Percentiles rank a stretch among this genome's conserved stretches.
These are phyloP conservation scores for Himantopus leucocephalus DNA, from an alignment of 2,113 vertebrate species.

Conservation along the genomic window DNA sequence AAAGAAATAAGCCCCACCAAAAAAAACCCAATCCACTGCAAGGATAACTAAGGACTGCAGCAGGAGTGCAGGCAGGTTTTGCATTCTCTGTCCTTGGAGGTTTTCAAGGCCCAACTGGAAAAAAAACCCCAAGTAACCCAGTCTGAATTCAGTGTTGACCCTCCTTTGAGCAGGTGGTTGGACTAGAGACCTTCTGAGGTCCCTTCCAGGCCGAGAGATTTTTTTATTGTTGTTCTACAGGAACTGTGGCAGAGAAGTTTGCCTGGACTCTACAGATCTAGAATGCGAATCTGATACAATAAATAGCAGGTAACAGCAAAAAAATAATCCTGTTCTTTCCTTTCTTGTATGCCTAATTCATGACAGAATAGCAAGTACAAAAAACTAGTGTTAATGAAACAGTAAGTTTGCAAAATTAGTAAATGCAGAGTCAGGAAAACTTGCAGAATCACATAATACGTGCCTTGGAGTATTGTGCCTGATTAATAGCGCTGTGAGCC, in stretches of 20 bases:
- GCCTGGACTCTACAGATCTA: neutral
- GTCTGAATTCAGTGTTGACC: neutral
- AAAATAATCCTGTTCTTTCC: neutral
- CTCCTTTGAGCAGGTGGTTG: neutral
- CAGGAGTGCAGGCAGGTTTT: neutral
- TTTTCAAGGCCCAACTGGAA: neutral
- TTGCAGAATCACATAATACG: neutral
- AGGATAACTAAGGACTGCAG: neutral
- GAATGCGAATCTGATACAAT: neutral
- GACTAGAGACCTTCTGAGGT: neutral
- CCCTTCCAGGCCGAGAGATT: neutral
- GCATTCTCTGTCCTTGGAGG: neutral
- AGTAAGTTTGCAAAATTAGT: neutral
- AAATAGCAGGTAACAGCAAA: neutral
- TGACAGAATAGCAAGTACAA: neutral
- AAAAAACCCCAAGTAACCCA: neutral
- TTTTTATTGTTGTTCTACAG: neutral
- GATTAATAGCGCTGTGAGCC: neutral
- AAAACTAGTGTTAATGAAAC: neutral
- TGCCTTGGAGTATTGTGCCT: neutral
- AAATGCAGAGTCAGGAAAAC: constrained; percentile 32
- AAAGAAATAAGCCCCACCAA: neutral
- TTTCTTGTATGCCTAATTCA: neutral
- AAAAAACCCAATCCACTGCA: neutral
- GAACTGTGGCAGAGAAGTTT: neutral